These are phyloP conservation scores for Habropoda laboriosa DNA, from an alignment of 1,140 invertebrate species.

Conservation along the genomic window DNA sequence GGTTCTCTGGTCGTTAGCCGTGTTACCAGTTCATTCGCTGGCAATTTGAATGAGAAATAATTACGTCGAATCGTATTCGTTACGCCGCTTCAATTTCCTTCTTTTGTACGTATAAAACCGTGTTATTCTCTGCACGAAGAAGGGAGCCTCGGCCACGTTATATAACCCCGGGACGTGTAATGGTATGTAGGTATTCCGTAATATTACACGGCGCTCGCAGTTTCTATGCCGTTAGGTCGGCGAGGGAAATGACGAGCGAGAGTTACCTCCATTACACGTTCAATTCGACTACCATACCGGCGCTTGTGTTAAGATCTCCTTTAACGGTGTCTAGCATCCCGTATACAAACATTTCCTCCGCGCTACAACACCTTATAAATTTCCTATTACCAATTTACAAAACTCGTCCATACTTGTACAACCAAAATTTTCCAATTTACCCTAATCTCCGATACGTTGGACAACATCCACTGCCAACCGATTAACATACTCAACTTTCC, in stretches of 20 bases:
- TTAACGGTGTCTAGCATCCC: not conserved
- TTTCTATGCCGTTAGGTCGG: slow-evolving; percentile 63
- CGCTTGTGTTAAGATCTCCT: slow-evolving; percentile 2
- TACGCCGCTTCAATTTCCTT: not conserved
- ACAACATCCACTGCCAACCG: not conserved
- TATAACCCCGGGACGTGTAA: slow-evolving; percentile 71
- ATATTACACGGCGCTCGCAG: slow-evolving; percentile 72
- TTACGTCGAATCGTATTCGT: not conserved
- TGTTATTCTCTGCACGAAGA: not conserved
- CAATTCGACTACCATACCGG: slow-evolving; percentile 41
- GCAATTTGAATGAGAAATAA: slow-evolving; percentile 7
- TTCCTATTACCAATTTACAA: too few species aligned
- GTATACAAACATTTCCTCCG: slow-evolving; percentile 15
- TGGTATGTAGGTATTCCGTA: slow-evolving; percentile 77
- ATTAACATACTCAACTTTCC: slow-evolving; percentile 44
- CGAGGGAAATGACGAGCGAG: slow-evolving; percentile 51
- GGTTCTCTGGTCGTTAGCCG: not conserved
- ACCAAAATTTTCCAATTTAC: not conserved
- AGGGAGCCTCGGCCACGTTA: slow-evolving; percentile 63
- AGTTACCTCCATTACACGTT: slow-evolving; percentile 65
- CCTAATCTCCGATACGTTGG: not conserved
- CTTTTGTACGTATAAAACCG: not conserved
- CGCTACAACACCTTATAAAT: not conserved
- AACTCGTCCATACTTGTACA: not conserved
- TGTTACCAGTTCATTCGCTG: not conserved